Percentiles rank a stretch among this genome's conserved stretches.
Evolutionary conservation across 2,797 vertebrate species (phyloP).

Genomic region (Graptemys geographica): DNA sequence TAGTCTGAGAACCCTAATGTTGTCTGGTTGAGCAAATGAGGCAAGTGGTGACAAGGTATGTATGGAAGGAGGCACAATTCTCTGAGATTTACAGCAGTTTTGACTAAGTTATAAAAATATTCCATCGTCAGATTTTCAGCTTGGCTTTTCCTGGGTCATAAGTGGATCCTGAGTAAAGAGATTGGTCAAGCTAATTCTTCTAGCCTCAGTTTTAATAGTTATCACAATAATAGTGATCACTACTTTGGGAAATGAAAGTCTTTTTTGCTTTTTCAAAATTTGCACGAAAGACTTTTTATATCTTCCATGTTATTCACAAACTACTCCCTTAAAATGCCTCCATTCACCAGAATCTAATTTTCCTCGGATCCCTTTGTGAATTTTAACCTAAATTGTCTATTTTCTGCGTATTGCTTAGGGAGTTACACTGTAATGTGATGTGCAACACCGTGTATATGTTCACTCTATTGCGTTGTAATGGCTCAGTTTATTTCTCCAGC

Average conservation of each 20-base stretch:
- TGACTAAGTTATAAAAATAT: neutral
- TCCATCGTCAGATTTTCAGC: neutral
- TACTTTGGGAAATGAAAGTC: neutral
- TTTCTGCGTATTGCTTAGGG: neutral
- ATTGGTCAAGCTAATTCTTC: neutral
- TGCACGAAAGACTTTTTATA: neutral
- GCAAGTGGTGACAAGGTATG: rapidly evolving
- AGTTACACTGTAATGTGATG: rapidly evolving
- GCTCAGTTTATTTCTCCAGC: neutral
- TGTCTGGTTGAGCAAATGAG: conserved; percentile 4
- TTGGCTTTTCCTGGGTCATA: neutral
- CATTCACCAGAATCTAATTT: neutral
- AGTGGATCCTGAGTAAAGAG: neutral
- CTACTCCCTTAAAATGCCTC: neutral
- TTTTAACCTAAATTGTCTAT: rapidly evolving
- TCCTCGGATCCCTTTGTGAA: neutral
- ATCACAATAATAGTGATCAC: too few relatives aligned
- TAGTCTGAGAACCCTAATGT: neutral
- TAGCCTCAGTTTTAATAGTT: neutral
- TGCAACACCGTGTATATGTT: neutral
- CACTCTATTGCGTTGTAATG: rapidly evolving
- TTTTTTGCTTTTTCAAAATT: neutral
- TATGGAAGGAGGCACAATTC: neutral
- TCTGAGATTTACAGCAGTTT: neutral
- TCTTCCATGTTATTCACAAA: neutral